phyloP scores from a whole-genome alignment of 2,113 vertebrate genomes.

The Candoia aspera region DNA sequence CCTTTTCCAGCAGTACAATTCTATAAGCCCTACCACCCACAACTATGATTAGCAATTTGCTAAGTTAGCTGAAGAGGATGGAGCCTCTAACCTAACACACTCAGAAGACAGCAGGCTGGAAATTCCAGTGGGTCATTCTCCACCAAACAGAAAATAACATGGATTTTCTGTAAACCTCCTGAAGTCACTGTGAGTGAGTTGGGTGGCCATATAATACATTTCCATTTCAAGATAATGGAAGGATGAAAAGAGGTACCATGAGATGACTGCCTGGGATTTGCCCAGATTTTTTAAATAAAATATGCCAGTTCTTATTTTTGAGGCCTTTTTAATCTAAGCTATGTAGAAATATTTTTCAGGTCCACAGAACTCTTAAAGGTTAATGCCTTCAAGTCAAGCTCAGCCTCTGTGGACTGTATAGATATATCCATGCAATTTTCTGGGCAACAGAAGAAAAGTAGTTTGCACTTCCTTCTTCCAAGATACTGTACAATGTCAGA shows the following conservation, averaged over 20 bases:
- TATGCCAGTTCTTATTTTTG: not conserved
- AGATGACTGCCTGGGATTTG: not conserved
- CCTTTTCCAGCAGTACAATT: too few species aligned
- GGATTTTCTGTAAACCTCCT: too few species aligned
- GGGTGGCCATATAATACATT: too few species aligned
- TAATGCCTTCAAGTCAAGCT: not conserved
- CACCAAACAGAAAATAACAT: too few species aligned
- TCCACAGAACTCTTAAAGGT: not conserved
- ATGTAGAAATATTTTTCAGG: not conserved
- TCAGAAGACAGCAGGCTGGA: too few species aligned
- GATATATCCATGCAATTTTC: not conserved
- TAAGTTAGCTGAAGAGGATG: too few species aligned
- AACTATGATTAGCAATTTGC: too few species aligned
- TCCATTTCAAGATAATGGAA: not conserved
- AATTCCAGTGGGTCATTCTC: too few species aligned
- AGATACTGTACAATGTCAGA: not conserved
- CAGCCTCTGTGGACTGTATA: not conserved
- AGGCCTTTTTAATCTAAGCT: too few species aligned
- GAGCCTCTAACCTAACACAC: too few species aligned
- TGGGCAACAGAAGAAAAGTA: not conserved
- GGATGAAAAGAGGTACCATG: not conserved
- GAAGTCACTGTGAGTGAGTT: too few species aligned
- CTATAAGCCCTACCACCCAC: too few species aligned
- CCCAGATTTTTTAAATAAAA: not conserved
- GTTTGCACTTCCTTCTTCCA: not conserved